phyloP scores from a whole-genome alignment of 2,888 invertebrate genomes.

The Deilephila porcellus region DNA sequence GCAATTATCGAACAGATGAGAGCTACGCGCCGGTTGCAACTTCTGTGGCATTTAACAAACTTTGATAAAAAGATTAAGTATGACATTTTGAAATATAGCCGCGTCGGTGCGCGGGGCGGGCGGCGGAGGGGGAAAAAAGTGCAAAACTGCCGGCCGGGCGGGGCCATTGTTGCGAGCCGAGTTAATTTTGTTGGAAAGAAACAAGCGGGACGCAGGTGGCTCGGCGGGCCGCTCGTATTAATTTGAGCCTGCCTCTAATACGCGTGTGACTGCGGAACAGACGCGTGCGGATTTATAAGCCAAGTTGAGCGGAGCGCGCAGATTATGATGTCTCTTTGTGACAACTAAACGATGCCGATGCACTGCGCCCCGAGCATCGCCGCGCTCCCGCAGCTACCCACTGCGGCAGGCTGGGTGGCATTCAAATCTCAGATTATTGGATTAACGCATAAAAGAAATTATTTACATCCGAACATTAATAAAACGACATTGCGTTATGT shows the following conservation, averaged over 20 bases:
- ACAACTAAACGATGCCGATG: slow-evolving; percentile 25
- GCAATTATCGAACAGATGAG: slow-evolving; percentile 79
- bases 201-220: slow-evolving; percentile 50
- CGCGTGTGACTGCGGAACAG: slow-evolving; percentile 75
- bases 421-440: slow-evolving; percentile 17
- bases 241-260: slow-evolving; percentile 79
- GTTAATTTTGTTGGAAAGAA: slow-evolving; percentile 32
- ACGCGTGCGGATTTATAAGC: slow-evolving; percentile 75
- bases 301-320: slow-evolving; percentile 66
- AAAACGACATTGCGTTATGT: background rate
- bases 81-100: slow-evolving; percentile 85
- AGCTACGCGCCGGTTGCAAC: slow-evolving; percentile 76
- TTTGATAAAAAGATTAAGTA: slow-evolving; percentile 85
- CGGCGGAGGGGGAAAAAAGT: slow-evolving; percentile 20
- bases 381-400: background rate
- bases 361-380: background rate
- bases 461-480: slow-evolving; percentile 1
- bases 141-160: slow-evolving; percentile 27
- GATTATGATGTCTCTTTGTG: slow-evolving; percentile 71
- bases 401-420: background rate
- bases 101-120: slow-evolving; percentile 59
- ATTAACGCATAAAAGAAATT: slow-evolving; percentile 15
- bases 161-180: slow-evolving; percentile 31
- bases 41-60: slow-evolving; percentile 81
- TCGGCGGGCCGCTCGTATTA: slow-evolving; percentile 74